phyloP scores from a whole-genome alignment of 2,797 vertebrate genomes.

The Catamblyrhynchus diadema region DNA sequence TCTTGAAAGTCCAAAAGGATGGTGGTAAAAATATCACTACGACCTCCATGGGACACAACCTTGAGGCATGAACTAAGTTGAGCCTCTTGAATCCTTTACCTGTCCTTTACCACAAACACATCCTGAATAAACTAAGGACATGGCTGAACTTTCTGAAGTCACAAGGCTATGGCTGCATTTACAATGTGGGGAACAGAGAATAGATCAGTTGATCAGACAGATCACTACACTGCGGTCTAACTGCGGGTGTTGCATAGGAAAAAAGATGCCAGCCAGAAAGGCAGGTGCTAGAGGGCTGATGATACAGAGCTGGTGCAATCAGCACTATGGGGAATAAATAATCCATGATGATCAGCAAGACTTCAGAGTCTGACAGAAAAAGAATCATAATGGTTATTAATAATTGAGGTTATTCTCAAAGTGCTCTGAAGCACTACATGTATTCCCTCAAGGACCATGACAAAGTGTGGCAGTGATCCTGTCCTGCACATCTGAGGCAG shows the following conservation, averaged over 20 bases:
- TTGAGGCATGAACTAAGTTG: not conserved
- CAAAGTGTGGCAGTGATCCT: constrained; percentile 35
- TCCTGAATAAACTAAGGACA: not conserved
- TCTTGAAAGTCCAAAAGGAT: not conserved
- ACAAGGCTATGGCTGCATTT: not conserved
- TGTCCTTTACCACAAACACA: not conserved
- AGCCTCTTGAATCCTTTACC: fast-evolving
- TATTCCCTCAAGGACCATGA: not conserved
- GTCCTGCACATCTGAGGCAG: constrained; percentile 30
- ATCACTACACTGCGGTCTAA: not conserved
- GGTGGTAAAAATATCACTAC: not conserved
- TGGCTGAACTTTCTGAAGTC: not conserved
- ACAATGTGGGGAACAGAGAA: not conserved
- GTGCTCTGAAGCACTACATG: not conserved
- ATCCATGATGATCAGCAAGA: not conserved
- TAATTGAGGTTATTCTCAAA: constrained; percentile 18
- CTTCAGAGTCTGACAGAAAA: not conserved
- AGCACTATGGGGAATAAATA: not conserved
- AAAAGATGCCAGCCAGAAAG: not conserved
- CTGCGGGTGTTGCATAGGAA: not conserved
- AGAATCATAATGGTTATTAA: constrained; percentile 12
- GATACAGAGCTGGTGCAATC: not conserved
- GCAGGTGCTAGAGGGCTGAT: not conserved
- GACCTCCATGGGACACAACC: not conserved
- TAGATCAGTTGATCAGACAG: not conserved